Base-by-base conservation (phyloP, 2,888 invertebrate species). In the Pristionchus fissidentatus region DNA sequence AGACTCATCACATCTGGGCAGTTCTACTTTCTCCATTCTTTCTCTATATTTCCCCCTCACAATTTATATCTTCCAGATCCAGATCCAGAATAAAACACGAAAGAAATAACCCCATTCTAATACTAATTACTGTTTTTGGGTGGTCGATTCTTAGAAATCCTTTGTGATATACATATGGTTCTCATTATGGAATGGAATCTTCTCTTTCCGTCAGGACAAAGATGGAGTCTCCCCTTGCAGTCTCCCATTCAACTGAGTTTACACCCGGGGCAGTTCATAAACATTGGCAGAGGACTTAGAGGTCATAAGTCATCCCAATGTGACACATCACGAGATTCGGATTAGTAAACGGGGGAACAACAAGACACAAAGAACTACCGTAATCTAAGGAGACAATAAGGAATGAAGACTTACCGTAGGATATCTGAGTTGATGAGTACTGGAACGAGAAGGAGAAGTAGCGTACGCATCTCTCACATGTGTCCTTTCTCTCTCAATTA, bases 231-330 rank as follows among this genome's bases (percentile, higher is more conserved):
- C 29, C 5, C 8, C 62, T 70, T n/a, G n/a, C 41, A 41, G 38
- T 32, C 43, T 70, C 7, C 43, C 70, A 66, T 38, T 66, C 66
- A 19, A 22, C 32, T 62, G 15, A 62, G 70, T 70, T 70, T 70
- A 70, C 70, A 70, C 70, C n/a, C 55, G 55, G 55, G 4, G 22
- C 43, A 38, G 49, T 49, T 46, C 75, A 75, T 75, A 75, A 75
- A 41, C 73, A 75, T 49, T 46, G 32, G n/a, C 32, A 4, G 5
- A 35, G 32, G n/a, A n/a, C n/a, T n/a, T 19, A 32, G 49, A 75
- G 49, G 75, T 75, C 75, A 75, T 75, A 75, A 75, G 75, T 75
- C 75, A 75, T 75, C 29, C 7, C 46, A 46, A 75, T 49, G 75
- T 29, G 75, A 75, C 75, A 49, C 41, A 7, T 41, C 41, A n/a